A percentile compares a stretch with the other conserved stretches of the same genome.
These are phyloP conservation scores for Cataglyphis livida DNA, from an alignment of 2,888 invertebrate genomes.

Conservation along the genomic window DNA sequence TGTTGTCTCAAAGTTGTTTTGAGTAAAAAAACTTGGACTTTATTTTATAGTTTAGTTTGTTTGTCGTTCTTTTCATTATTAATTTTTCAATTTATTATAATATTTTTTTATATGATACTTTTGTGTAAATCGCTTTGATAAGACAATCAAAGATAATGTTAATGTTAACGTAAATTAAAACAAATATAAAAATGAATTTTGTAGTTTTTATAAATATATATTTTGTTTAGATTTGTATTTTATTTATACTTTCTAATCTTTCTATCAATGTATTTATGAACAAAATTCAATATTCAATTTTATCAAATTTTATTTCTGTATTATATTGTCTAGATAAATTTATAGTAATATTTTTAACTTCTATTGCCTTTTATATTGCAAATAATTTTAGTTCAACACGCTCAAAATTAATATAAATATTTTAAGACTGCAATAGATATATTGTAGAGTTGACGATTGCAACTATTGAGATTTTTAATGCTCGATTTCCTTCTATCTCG, in stretches of 20 bases:
- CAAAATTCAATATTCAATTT: not conserved
- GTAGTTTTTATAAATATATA: not conserved
- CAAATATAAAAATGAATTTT: not conserved
- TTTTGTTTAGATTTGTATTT: not conserved
- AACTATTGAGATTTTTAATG: constrained; percentile 23
- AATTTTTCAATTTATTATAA: not conserved
- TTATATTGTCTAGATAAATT: too few relatives aligned
- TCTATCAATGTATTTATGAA: not conserved
- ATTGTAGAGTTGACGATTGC: constrained; percentile 17
- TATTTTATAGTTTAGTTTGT: not conserved
- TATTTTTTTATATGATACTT: not conserved
- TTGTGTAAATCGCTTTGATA: not conserved
- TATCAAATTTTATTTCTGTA: too few relatives aligned
- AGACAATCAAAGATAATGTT: not conserved
- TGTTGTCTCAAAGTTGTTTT: not conserved
- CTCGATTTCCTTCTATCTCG: constrained; percentile 42
- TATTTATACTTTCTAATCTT: not conserved
- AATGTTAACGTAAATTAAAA: constrained; percentile 9
- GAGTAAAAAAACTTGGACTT: not conserved
- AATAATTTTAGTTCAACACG: not conserved
- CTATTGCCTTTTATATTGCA: not conserved
- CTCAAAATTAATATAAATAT: not conserved
- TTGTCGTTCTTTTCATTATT: not conserved
- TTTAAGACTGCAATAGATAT: constrained; percentile 12
- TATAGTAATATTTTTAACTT: not conserved